Base-by-base conservation (phyloP, 1,140 invertebrate species). In the Cryptotermes secundus region DNA sequence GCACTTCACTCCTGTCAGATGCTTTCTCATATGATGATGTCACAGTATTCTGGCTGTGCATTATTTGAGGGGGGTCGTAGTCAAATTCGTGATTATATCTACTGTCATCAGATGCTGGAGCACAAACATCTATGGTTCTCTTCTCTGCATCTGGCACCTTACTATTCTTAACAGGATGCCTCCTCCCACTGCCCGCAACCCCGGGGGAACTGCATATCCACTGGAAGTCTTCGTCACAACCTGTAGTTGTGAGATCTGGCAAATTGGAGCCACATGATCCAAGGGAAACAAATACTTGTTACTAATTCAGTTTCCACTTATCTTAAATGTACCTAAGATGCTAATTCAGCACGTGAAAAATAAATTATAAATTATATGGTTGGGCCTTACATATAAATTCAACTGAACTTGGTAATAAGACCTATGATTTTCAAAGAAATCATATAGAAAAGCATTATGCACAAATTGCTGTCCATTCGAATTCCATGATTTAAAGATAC, bases 181-280 rank as follows among this genome's bases (percentile, higher is more conserved):
- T 72, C n/a, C 26, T 65, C 14, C 59, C 31, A n/a, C n/a, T 3
- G 1, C 31, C 59, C 26, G 14, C 16, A 31, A 7, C 59, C 26
- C 59, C n/a, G 6, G 35, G n/a, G 0, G 81, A 34, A 49, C 38
- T 49, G 38, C 26, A 22, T 35, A 83, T 34, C 83, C 83, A 83
- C 34, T 79, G 83, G n/a, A 83, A 83, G 83, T 83, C 83, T 79
- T 83, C 72, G 19, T 31, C 36, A 49, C 81, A 83, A 34, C 59
- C 72, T 34, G 83, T 83, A 14, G 83, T 82, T 38, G 59, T 72
- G n/a, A 82, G 81, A 59, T 82, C 81, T 72, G 59, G 59, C 59
- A 72, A 31, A 31, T 49, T 4, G 26, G 31, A 26, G 59, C 9
- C 59, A 72, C 59, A 72, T 7, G n/a, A 72, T 31, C 26, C 26